phyloP scores from a whole-genome alignment of 1,140 invertebrate species.

The Leptinotarsa lineolata region DNA sequence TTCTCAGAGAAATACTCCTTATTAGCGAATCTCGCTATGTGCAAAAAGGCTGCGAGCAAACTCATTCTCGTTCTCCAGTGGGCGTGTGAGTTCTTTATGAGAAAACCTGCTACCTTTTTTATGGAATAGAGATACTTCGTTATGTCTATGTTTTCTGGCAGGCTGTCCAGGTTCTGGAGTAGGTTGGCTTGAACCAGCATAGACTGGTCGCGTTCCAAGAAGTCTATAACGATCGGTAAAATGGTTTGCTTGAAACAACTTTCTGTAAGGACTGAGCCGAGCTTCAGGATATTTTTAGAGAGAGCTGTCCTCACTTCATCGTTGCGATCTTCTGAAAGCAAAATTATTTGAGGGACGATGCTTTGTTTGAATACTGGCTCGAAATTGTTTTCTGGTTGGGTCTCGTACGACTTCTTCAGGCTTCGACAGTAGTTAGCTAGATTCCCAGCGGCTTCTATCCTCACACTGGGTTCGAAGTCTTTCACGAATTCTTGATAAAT shows the following conservation, averaged over 20 bases:
- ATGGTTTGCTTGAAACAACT: conserved; percentile 44
- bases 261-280: conserved; percentile 38
- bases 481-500: conserved; percentile 42
- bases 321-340: conserved; percentile 39
- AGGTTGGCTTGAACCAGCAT: conserved; percentile 46
- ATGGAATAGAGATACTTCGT: conserved; percentile 36
- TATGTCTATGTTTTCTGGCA: conserved; percentile 39
- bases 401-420: conserved; percentile 40
- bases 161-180: conserved; percentile 43
- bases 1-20: conserved; percentile 48
- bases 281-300: conserved; percentile 41
- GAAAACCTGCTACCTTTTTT: conserved; percentile 38
- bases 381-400: conserved; percentile 37
- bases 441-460: conserved; percentile 40
- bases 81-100: conserved; percentile 42
- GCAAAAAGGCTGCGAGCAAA: conserved; percentile 45
- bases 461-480: conserved; percentile 46
- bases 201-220: conserved; percentile 44
- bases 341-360: conserved; percentile 44
- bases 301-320: conserved; percentile 46
- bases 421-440: conserved; percentile 43
- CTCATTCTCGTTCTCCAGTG: conserved; percentile 50
- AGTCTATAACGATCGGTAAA: conserved; percentile 41
- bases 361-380: conserved; percentile 44
- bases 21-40: conserved; percentile 44